These are phyloP conservation scores for Crocidura indochinensis DNA, from an alignment of 2,797 vertebrate species.

Conservation along the genomic window DNA sequence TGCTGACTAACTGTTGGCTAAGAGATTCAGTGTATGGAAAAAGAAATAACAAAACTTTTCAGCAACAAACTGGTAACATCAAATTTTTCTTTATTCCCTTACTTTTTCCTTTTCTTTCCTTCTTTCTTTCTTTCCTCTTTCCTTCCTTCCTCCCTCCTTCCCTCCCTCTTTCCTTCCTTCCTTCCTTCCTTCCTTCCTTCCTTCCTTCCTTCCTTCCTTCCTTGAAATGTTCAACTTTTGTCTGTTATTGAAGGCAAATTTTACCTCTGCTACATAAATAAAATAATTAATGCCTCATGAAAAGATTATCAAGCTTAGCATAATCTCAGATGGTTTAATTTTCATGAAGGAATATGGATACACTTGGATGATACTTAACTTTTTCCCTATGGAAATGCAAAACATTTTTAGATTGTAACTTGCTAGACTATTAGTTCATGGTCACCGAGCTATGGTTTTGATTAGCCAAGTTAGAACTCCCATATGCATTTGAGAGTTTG, in stretches of 20 bases:
- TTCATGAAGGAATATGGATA: not conserved
- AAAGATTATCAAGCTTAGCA: slow-evolving; percentile 4
- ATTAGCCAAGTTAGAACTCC: slow-evolving; percentile 58
- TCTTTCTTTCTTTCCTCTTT: too few relatives aligned
- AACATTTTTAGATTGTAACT: not conserved
- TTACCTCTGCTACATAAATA: slow-evolving; percentile 49
- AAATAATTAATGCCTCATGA: slow-evolving; percentile 20
- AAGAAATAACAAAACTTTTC: slow-evolving; percentile 39
- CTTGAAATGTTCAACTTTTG: not conserved
- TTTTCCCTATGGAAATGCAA: slow-evolving; percentile 63
- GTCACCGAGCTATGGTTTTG: slow-evolving; percentile 22
- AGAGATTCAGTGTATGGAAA: slow-evolving; percentile 16
- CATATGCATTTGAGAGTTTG: slow-evolving; percentile 36
- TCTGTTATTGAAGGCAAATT: not conserved
- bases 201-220: too few relatives aligned
- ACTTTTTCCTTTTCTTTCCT: too few relatives aligned
- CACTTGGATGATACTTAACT: slow-evolving; percentile 17
- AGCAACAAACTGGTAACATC: slow-evolving; percentile 17
- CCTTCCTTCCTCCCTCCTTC: too few relatives aligned
- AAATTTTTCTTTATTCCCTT: not conserved
- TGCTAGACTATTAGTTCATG: slow-evolving; percentile 22
- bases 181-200: too few relatives aligned
- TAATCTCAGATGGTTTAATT: slow-evolving; percentile 56
- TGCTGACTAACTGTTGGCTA: not conserved
- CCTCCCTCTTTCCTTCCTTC: too few relatives aligned